These are phyloP conservation scores for Drosophila nasuta DNA, from an alignment of 1,140 invertebrate species.

Conservation along the genomic window DNA sequence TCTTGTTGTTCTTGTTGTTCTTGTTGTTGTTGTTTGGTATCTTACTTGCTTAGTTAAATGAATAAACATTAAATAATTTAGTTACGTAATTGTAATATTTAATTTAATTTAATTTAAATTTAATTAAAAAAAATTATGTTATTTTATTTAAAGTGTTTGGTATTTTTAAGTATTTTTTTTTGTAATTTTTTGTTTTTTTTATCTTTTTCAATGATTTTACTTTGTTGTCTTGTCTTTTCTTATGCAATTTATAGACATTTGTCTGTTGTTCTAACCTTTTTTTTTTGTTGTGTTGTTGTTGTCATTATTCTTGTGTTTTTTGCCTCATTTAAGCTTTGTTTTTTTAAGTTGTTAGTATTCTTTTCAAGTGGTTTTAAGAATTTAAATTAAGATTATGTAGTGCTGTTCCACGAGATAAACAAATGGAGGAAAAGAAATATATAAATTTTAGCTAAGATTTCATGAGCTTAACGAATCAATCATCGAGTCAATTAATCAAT, in stretches of 20 bases:
- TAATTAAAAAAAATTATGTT: constrained; percentile 68
- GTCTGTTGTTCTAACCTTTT: constrained; percentile 48
- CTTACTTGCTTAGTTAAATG: constrained; percentile 60
- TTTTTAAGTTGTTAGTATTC: constrained; percentile 19
- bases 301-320: constrained; percentile 34
- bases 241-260: constrained; percentile 70
- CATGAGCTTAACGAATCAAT: constrained; percentile 43
- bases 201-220: constrained; percentile 24
- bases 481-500: constrained; percentile 64
- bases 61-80: constrained; percentile 81
- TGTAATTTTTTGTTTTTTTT: constrained; percentile 9
- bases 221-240: constrained; percentile 25
- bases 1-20: constrained; percentile 24
- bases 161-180: constrained; percentile 27
- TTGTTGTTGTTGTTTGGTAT: constrained; percentile 26
- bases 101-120: constrained; percentile 73
- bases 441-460: constrained; percentile 79
- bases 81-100: constrained; percentile 74
- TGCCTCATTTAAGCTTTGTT: constrained; percentile 77
- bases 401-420: constrained; percentile 34
- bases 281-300: constrained; percentile 29
- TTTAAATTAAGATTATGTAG: constrained; percentile 52
- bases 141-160: constrained; percentile 40
- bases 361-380: constrained; percentile 39
- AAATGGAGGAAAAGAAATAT: constrained; percentile 56